Evolutionary conservation across 2,888 invertebrate genomes (phyloP).

Genomic region (Ormyrus rosae): DNA sequence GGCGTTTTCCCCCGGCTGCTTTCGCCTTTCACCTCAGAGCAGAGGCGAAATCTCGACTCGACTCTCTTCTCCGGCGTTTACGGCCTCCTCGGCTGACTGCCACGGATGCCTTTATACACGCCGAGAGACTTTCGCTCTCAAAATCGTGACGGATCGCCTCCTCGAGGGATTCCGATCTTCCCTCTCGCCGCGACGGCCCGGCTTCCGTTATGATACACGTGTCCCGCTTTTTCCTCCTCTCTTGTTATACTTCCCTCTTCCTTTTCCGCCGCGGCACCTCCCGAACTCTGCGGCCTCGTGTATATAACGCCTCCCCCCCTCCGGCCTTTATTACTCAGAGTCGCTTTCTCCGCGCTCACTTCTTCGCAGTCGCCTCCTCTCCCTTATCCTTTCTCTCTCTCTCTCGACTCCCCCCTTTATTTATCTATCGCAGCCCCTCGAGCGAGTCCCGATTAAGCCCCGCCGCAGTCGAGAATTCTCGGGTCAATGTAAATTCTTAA

Average conservation of each 20-base stretch:
- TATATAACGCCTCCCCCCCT: background rate
- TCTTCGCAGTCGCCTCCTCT: background rate
- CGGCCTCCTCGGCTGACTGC: background rate
- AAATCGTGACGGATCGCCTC: conserved; percentile 50
- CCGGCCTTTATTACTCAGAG: background rate
- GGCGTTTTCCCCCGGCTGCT: background rate
- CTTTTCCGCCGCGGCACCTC: background rate
- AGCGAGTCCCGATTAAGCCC: conserved; percentile 5
- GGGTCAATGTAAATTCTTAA: conserved; percentile 24
- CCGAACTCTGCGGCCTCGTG: too few relatives aligned
- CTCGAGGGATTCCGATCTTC: conserved; percentile 44
- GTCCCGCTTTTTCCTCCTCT: background rate
- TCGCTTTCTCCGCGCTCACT: background rate
- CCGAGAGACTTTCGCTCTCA: conserved; percentile 46
- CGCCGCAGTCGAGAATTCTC: background rate
- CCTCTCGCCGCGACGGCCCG: background rate
- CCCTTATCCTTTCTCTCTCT: background rate
- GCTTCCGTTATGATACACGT: too few relatives aligned
- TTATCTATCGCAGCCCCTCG: conserved; percentile 14
- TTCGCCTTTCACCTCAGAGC: conserved; percentile 3
- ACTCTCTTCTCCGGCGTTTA: background rate
- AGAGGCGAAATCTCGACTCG: conserved; percentile 29
- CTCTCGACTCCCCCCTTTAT: background rate
- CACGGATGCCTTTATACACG: conserved; percentile 9
- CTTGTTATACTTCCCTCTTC: background rate